A percentile compares a stretch with the other conserved stretches of the same genome.
These are phyloP conservation scores for Tinea trinotella DNA, from an alignment of 2,888 invertebrate genomes.

Conservation along the genomic window DNA sequence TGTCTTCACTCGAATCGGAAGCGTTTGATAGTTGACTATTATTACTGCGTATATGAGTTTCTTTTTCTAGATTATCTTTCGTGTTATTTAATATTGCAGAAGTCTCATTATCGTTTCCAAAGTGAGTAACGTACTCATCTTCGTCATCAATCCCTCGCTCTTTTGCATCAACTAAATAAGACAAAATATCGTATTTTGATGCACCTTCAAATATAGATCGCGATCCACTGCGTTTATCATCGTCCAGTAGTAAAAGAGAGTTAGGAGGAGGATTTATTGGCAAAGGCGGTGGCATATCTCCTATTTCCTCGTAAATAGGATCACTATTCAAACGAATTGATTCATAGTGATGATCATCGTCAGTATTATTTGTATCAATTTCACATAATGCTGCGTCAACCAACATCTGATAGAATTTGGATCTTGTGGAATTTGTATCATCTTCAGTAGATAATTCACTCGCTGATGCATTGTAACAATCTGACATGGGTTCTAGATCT, in stretches of 20 bases:
- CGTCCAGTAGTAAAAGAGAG: conserved; percentile 75
- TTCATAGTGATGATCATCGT: conserved; percentile 81
- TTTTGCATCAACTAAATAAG: conserved; percentile 90
- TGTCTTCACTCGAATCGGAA: conserved; percentile 91
- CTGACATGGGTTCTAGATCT: conserved; percentile 74
- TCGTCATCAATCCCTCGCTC: conserved; percentile 80
- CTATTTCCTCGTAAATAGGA: conserved; percentile 85
- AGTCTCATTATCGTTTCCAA: conserved; percentile 66
- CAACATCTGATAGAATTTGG: conserved; percentile 81
- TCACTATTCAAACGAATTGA: conserved; percentile 77
- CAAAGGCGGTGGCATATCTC: conserved; percentile 83
- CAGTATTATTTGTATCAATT: conserved; percentile 75
- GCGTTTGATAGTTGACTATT: conserved; percentile 84
- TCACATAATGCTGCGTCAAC: conserved; percentile 80
- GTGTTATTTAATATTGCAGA: conserved; percentile 64
- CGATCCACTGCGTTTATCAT: conserved; percentile 78
- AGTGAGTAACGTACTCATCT: conserved; percentile 78
- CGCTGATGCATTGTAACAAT: conserved; percentile 81
- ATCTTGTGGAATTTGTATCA: conserved; percentile 75
- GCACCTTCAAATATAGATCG: conserved; percentile 85
- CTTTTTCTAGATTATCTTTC: conserved; percentile 71
- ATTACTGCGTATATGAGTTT: conserved; percentile 72
- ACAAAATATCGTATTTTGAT: conserved; percentile 91
- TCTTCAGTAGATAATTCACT: conserved; percentile 77
- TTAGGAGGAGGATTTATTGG: conserved; percentile 84